Percentiles rank a stretch among this genome's conserved stretches.
phyloP scores from a whole-genome alignment of 2,888 invertebrate species.

The Pycnomerus fuliginosus region DNA sequence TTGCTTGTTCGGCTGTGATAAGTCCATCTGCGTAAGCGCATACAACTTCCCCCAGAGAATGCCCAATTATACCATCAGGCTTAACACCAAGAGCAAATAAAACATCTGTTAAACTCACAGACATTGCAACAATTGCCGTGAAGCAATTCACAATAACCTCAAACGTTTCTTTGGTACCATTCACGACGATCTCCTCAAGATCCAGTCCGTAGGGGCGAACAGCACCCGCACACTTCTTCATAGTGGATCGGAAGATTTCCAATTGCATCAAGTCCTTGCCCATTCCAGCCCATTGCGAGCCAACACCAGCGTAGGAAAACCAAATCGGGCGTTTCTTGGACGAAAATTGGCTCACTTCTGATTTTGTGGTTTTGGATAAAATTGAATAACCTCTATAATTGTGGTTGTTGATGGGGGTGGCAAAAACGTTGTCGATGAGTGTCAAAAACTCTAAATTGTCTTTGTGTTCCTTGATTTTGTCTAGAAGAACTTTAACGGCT shows the following conservation, averaged over 20 bases:
- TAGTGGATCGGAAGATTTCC: conserved; percentile 59
- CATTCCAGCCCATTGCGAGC: conserved; percentile 67
- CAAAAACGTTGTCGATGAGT: conserved; percentile 70
- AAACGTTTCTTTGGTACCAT: conserved; percentile 52
- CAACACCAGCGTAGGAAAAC: conserved; percentile 70
- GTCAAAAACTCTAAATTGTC: conserved; percentile 69
- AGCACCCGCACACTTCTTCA: conserved; percentile 54
- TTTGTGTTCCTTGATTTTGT: conserved; percentile 58
- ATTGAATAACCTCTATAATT: conserved; percentile 76
- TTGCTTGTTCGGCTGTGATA: conserved; percentile 61
- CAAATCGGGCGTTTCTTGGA: conserved; percentile 55
- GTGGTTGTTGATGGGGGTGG: conserved; percentile 68
- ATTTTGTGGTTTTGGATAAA: conserved; percentile 44
- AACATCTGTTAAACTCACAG: conserved; percentile 84
- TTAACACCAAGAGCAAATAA: conserved; percentile 69
- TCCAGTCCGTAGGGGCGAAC: conserved; percentile 57
- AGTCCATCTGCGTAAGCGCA: conserved; percentile 67
- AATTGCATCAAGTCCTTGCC: conserved; percentile 60
- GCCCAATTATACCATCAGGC: conserved; percentile 91
- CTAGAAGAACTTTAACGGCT: conserved; percentile 65
- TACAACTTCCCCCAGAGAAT: conserved; percentile 83
- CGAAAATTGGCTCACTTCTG: background rate
- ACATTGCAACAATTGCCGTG: conserved; percentile 58
- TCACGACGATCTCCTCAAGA: conserved; percentile 56
- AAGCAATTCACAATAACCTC: conserved; percentile 60